Evolutionary conservation across 2,888 invertebrate species (phyloP).

Genomic region (Apeira syringaria): DNA sequence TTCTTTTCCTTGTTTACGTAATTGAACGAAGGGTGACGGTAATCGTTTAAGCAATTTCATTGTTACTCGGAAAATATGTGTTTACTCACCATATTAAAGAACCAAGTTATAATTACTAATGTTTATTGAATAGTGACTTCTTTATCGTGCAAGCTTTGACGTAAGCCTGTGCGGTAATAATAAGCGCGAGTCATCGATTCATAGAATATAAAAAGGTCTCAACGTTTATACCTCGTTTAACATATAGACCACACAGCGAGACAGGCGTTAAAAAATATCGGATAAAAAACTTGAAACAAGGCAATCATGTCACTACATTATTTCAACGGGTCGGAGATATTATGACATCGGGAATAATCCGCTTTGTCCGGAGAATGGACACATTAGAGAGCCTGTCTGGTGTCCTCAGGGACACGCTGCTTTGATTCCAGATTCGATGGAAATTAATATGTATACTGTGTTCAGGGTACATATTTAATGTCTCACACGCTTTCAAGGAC

Average conservation of each 20-base stretch:
- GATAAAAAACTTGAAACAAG: slow-evolving; percentile 58
- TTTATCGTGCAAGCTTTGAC: slow-evolving; percentile 5
- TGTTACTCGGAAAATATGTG: slow-evolving; percentile 50
- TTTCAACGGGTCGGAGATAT: slow-evolving; percentile 73
- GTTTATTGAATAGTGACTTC: slow-evolving; percentile 15
- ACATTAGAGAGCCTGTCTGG: slow-evolving; percentile 57
- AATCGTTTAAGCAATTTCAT: slow-evolving; percentile 61
- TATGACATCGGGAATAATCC: slow-evolving; percentile 77
- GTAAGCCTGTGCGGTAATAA: slow-evolving; percentile 9
- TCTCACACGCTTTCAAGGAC: slow-evolving; percentile 28
- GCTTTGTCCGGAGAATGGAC: slow-evolving; percentile 72
- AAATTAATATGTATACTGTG: slow-evolving; percentile 64
- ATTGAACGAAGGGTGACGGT: slow-evolving; percentile 66
- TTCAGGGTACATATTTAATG: slow-evolving; percentile 61
- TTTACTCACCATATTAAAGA: slow-evolving; percentile 19
- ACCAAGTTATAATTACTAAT: slow-evolving; percentile 17
- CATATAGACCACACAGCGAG: slow-evolving; percentile 63
- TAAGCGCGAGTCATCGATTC: slow-evolving; percentile 15
- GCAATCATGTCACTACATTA: slow-evolving; percentile 72
- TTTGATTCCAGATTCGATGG: slow-evolving; percentile 77
- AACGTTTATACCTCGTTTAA: slow-evolving; percentile 22
- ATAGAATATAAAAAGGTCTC: slow-evolving; percentile 18
- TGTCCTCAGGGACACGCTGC: slow-evolving; percentile 64
- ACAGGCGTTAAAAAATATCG: slow-evolving; percentile 49
- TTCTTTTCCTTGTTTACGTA: slow-evolving; percentile 66